Percentiles rank a stretch among this genome's conserved stretches.
Conservation (phyloP, 2,797 vertebrate species). For the Anguilla obscura region DNA sequence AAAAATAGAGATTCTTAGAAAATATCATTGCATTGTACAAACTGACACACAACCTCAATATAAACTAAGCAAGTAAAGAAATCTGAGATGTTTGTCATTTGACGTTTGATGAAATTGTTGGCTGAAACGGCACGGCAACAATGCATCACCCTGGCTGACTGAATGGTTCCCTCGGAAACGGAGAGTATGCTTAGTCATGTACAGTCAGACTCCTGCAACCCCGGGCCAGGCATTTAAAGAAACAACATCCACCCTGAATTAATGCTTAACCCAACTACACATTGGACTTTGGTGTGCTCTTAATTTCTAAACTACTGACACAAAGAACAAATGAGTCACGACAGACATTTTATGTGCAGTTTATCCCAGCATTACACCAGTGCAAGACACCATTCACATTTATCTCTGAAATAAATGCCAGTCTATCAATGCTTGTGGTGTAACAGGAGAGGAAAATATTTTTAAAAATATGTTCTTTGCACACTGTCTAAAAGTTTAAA, state of each 20-base stretch:
- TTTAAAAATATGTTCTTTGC: not conserved
- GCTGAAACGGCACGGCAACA: constrained; percentile 42
- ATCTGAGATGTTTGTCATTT: not conserved
- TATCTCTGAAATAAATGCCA: not conserved
- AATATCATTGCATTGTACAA: not conserved
- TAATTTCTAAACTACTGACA: not conserved
- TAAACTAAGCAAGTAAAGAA: not conserved
- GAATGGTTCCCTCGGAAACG: constrained; percentile 47
- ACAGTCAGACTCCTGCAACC: constrained; percentile 31
- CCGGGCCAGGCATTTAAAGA: constrained; percentile 36
- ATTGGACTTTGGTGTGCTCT: not conserved
- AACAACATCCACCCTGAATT: constrained; percentile 41
- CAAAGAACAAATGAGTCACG: not conserved
- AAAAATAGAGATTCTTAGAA: not conserved
- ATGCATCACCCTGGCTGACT: constrained; percentile 39
- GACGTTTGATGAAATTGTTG: constrained; percentile 31
- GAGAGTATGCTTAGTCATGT: constrained; percentile 51
- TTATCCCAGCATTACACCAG: not conserved
- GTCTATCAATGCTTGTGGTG: not conserved
- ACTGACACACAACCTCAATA: not conserved
- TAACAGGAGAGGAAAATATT: not conserved
- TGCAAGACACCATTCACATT: not conserved
- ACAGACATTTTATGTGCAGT: not conserved
- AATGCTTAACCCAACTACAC: not conserved
- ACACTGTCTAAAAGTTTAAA: not conserved